Conservation (phyloP, 2,888 invertebrate genomes). For the Coelopa pilipes region DNA sequence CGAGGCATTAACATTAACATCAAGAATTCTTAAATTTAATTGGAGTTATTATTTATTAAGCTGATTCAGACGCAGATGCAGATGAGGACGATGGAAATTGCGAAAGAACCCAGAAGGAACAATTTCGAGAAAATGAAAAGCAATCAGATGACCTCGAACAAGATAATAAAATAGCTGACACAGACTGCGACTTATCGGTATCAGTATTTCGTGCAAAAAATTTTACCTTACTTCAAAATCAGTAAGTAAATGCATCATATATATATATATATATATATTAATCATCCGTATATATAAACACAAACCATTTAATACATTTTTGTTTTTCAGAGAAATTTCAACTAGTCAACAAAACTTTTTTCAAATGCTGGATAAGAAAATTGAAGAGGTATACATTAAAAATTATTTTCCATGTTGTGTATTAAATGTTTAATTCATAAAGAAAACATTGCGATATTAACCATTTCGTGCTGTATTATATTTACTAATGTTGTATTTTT, state of each 20-base stretch:
- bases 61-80: conserved; percentile 66
- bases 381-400: conserved; percentile 76
- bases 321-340: conserved; percentile 80
- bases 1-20: too few relatives aligned
- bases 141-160: conserved; percentile 63
- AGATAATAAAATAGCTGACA: conserved; percentile 63
- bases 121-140: conserved; percentile 61
- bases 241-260: conserved; percentile 63
- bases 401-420: background rate
- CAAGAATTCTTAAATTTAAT: too few relatives aligned
- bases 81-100: conserved; percentile 67
- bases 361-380: conserved; percentile 91
- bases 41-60: conserved; percentile 43
- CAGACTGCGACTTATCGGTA: conserved; percentile 65
- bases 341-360: conserved; percentile 93
- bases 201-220: conserved; percentile 67
- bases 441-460: too few relatives aligned
- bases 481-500: background rate
- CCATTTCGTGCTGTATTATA: too few relatives aligned
- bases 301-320: conserved; percentile 37
- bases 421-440: too few relatives aligned
- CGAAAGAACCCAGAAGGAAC: conserved; percentile 63
- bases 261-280: conserved; percentile 30
- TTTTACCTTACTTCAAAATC: conserved; percentile 70
- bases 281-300: conserved; percentile 39